A percentile compares a stretch with the other conserved stretches of the same genome.
Evolutionary conservation across 2,888 invertebrate species (phyloP).

Genomic region (Trypoxylon attenuatum): DNA sequence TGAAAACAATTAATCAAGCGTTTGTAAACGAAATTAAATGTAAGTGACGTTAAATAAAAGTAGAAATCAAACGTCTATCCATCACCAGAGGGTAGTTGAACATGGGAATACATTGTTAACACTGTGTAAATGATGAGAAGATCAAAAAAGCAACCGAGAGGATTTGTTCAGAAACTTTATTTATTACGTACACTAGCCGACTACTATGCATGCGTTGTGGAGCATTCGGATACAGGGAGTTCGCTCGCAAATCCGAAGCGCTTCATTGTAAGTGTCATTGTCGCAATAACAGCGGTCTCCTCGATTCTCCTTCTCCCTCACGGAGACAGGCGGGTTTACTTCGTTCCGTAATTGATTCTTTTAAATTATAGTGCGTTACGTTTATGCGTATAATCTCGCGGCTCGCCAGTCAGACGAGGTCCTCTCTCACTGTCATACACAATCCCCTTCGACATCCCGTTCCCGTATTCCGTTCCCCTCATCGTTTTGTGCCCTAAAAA

Average conservation of each 20-base stretch:
- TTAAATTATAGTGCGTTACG: slow-evolving; percentile 70
- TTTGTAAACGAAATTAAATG: too few species aligned
- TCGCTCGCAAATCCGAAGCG: slow-evolving; percentile 52
- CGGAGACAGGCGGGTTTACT: slow-evolving; percentile 55
- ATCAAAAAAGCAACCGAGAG: neutral
- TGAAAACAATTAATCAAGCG: too few species aligned
- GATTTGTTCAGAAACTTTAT: slow-evolving; percentile 74
- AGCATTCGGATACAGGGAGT: slow-evolving; percentile 59
- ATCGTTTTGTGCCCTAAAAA: too few species aligned
- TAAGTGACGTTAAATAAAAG: too few species aligned
- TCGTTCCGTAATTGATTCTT: slow-evolving; percentile 53
- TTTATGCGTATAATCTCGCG: slow-evolving; percentile 68
- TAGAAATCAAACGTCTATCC: too few species aligned
- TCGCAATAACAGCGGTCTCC: slow-evolving; percentile 61
- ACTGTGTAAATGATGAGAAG: neutral
- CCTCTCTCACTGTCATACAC: too few species aligned
- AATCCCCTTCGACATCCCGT: too few species aligned
- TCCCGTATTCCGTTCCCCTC: too few species aligned
- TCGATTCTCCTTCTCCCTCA: slow-evolving; percentile 28
- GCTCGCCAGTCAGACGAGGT: too few species aligned
- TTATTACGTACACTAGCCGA: slow-evolving; percentile 74
- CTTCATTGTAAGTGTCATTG: slow-evolving; percentile 45
- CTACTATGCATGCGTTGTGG: slow-evolving; percentile 71
- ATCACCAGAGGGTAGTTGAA: neutral
- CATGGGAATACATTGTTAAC: neutral